A percentile compares a stretch with the other conserved stretches of the same genome.
phyloP scores from a whole-genome alignment of 1,140 invertebrate genomes.

The Plodia interpunctella region DNA sequence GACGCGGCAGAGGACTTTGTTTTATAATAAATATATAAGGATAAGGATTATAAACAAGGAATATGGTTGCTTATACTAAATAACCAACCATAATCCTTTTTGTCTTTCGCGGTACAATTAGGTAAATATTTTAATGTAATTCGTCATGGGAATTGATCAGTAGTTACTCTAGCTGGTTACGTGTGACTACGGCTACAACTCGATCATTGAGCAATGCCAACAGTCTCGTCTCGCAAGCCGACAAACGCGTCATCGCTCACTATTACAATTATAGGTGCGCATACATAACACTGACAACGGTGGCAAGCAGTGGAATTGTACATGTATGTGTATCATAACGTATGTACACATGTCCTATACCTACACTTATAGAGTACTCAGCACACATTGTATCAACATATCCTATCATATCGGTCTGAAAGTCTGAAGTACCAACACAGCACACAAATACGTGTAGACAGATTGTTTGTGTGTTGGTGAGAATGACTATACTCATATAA shows the following conservation, averaged over 20 bases:
- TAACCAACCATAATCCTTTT: too few species aligned
- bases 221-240: conserved; percentile 74
- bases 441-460: conserved; percentile 68
- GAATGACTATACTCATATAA: conserved; percentile 36
- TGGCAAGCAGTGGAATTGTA: conserved; percentile 59
- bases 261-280: conserved; percentile 72
- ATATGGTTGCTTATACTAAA: too few species aligned
- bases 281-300: conserved; percentile 55
- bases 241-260: conserved; percentile 75
- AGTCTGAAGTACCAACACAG: conserved; percentile 40
- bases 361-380: conserved; percentile 36
- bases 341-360: conserved; percentile 46
- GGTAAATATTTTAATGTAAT: not conserved
- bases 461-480: conserved; percentile 45
- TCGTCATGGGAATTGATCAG: conserved; percentile 15
- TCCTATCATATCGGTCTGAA: conserved; percentile 33
- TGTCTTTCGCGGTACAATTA: not conserved
- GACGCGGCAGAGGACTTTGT: too few species aligned
- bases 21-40: too few species aligned
- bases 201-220: conserved; percentile 76
- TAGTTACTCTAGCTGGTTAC: conserved; percentile 40
- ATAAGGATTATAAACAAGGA: too few species aligned
- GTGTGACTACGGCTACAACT: conserved; percentile 65
- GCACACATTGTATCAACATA: conserved; percentile 40
- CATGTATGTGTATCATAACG: conserved; percentile 53